Evolutionary conservation across 2,113 vertebrate species (phyloP).

Genomic region (Hassar affinis): DNA sequence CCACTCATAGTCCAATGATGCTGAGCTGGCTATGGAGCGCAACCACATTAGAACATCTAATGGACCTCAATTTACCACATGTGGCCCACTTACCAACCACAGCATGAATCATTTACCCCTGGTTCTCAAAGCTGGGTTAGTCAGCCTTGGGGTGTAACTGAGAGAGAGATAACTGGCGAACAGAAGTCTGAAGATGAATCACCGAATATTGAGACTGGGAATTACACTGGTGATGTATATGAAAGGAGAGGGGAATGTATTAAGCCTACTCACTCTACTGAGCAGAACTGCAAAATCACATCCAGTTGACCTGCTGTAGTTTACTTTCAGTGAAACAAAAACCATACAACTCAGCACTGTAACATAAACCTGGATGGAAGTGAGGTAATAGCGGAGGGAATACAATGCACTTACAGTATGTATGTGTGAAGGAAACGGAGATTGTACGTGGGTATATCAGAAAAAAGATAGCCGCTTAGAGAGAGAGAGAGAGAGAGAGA

Average conservation of each 20-base stretch:
- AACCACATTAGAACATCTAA: conserved; percentile 46
- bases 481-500: conserved; percentile 1
- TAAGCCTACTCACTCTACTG: conserved; percentile 12
- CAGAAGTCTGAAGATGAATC: conserved; percentile 12
- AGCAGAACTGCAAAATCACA: neutral
- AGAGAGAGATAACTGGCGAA: neutral
- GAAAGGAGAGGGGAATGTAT: neutral
- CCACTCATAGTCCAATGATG: conserved; percentile 19
- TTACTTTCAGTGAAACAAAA: conserved; percentile 5
- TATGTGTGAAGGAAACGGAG: conserved; percentile 34
- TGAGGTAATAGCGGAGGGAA: conserved; percentile 39
- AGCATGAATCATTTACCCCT: conserved; percentile 41
- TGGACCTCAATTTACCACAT: conserved; percentile 38
- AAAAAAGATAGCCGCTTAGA: neutral
- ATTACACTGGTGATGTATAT: conserved; percentile 1
- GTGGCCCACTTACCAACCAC: conserved; percentile 18
- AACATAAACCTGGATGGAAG: conserved; percentile 29
- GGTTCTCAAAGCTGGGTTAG: conserved; percentile 18
- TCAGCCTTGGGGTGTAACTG: neutral
- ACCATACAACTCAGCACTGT: conserved; percentile 26
- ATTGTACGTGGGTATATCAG: conserved; percentile 29
- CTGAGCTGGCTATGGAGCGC: conserved; percentile 39
- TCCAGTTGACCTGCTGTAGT: neutral
- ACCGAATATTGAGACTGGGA: conserved; percentile 22
- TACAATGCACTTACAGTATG: conserved; percentile 35